Evolutionary conservation across 2,888 invertebrate species (phyloP).

Genomic region (Brachyptera putata): DNA sequence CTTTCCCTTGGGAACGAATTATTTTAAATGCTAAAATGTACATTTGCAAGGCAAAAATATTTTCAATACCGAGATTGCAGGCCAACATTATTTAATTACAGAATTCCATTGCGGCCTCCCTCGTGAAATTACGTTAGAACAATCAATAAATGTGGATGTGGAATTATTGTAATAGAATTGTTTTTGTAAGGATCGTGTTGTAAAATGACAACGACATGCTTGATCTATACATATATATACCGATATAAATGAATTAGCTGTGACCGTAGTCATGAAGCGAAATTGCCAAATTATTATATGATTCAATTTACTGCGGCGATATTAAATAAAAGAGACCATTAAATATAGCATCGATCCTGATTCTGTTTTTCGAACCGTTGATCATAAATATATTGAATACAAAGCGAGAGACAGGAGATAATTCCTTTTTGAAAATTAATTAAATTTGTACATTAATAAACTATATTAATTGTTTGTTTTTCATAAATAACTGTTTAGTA

Average conservation of each 20-base stretch:
- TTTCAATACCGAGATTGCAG: conserved; percentile 3
- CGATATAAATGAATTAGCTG: not conserved
- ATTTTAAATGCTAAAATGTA: conserved; percentile 4
- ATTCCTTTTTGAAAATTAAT: too few species aligned
- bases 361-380: not conserved
- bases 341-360: conserved; percentile 1
- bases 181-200: not conserved
- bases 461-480: too few species aligned
- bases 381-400: too few species aligned
- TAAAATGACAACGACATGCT: not conserved
- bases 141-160: not conserved
- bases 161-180: not conserved
- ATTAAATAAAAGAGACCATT: not conserved
- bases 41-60: conserved; percentile 1
- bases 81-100: not conserved
- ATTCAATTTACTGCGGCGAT: not conserved
- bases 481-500: too few species aligned
- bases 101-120: not conserved
- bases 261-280: not conserved
- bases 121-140: too few species aligned
- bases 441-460: too few species aligned
- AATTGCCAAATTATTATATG: not conserved
- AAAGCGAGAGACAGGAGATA: too few species aligned
- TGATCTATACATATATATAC: not conserved
- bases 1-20: not conserved